These are phyloP conservation scores for Melipona bicolor DNA, from an alignment of 2,888 invertebrate genomes.

Conservation along the genomic window DNA sequence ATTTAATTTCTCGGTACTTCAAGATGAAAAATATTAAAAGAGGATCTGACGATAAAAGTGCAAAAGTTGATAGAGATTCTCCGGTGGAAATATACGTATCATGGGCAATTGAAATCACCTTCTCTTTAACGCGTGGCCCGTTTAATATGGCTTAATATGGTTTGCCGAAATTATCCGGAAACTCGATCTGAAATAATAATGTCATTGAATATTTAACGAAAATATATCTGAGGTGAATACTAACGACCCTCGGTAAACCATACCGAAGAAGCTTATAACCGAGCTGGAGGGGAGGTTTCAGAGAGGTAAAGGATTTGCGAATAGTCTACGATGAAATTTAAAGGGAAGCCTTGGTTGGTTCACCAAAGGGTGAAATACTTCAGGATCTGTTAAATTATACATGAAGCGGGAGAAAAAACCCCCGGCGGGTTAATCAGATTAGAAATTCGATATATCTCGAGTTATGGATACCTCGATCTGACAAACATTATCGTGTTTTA, in stretches of 20 bases:
- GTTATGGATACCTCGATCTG: neutral
- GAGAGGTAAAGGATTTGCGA: conserved; percentile 29
- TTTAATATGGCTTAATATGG: neutral
- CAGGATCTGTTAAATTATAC: conserved; percentile 46
- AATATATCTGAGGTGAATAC: conserved; percentile 31
- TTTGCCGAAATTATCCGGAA: neutral
- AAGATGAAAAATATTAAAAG: neutral
- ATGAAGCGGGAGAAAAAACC: conserved; percentile 18
- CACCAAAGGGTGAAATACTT: conserved; percentile 22
- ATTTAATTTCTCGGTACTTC: neutral
- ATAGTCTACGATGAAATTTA: conserved; percentile 33
- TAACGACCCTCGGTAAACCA: conserved; percentile 31
- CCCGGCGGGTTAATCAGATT: conserved; percentile 8
- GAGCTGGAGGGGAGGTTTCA: conserved; percentile 12
- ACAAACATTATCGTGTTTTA: neutral
- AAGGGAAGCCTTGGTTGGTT: conserved; percentile 31
- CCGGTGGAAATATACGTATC: neutral
- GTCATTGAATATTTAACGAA: conserved; percentile 14
- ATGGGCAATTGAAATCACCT: neutral
- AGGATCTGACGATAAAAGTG: neutral
- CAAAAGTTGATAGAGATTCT: neutral
- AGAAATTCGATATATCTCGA: neutral
- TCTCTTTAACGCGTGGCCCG: too few relatives aligned
- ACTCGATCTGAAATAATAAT: conserved; percentile 11
- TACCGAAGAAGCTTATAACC: conserved; percentile 36